These are phyloP conservation scores for Diabrotica undecimpunctata DNA, from an alignment of 1,140 invertebrate genomes.

Conservation along the genomic window DNA sequence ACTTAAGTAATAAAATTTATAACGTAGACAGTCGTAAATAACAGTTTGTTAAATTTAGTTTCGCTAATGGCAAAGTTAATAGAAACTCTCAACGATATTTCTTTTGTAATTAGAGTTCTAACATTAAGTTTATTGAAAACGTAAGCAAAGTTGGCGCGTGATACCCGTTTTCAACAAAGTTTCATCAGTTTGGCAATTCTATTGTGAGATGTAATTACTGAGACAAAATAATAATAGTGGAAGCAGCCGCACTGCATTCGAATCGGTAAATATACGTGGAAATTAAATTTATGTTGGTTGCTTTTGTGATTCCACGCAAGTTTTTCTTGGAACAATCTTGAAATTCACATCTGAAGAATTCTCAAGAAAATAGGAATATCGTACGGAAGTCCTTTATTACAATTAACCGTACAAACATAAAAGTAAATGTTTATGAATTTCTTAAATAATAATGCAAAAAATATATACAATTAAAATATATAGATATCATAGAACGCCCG, in stretches of 20 bases:
- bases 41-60: constrained; percentile 12
- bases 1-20: constrained; percentile 6
- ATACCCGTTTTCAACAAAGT: constrained; percentile 20
- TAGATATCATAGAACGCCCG: no score
- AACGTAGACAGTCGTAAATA: constrained; percentile 11
- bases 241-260: background rate
- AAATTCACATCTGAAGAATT: no score
- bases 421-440: no score
- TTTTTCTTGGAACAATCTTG: no score
- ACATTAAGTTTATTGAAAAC: constrained; percentile 36
- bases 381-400: no score
- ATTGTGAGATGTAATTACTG: constrained; percentile 27
- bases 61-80: constrained; percentile 21
- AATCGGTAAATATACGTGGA: no score
- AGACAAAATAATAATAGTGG: constrained; percentile 13
- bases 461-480: no score
- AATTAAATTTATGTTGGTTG: no score
- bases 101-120: constrained; percentile 35
- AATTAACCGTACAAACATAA: no score
- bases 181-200: constrained; percentile 24
- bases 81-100: constrained; percentile 28
- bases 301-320: no score
- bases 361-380: no score
- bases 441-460: no score
- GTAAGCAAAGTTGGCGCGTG: constrained; percentile 31